phyloP scores from a whole-genome alignment of 2,888 invertebrate species.

The Carcina quercana region DNA sequence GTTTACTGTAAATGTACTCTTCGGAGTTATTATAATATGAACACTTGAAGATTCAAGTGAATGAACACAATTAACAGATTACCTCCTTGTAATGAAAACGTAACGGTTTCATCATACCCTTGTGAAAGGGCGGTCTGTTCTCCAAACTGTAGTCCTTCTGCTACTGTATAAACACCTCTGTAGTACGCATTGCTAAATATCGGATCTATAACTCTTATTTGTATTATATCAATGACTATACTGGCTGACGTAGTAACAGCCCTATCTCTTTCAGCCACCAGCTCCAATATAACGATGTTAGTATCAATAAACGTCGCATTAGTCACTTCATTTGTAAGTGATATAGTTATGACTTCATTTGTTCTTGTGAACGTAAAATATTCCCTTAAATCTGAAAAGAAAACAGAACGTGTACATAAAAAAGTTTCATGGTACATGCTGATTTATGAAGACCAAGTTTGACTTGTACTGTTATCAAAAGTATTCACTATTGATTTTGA shows the following conservation, averaged over 20 bases:
- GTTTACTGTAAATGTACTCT: background rate
- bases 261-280: slow-evolving; percentile 38
- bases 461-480: no score
- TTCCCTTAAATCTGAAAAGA: slow-evolving; percentile 30
- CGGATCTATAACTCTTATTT: slow-evolving; percentile 23
- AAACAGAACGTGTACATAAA: no score
- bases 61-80: background rate
- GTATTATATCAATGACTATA: slow-evolving; percentile 33
- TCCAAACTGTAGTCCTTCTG: slow-evolving; percentile 24
- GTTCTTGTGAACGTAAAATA: slow-evolving; percentile 24
- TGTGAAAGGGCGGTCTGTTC: slow-evolving; percentile 26
- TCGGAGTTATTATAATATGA: no score
- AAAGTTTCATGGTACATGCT: no score
- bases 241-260: slow-evolving; percentile 34
- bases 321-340: slow-evolving; percentile 20
- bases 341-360: slow-evolving; percentile 26
- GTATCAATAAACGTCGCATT: slow-evolving; percentile 23
- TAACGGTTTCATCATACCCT: slow-evolving; percentile 36
- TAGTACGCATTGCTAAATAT: slow-evolving; percentile 36
- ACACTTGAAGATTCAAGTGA: no score
- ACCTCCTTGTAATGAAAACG: slow-evolving; percentile 37
- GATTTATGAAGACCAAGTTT: no score
- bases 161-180: slow-evolving; percentile 28
- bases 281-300: slow-evolving; percentile 37
- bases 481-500: no score